A percentile compares a stretch with the other conserved stretches of the same genome.
phyloP scores from a whole-genome alignment of 2,888 invertebrate genomes.

The Netelia inedita region DNA sequence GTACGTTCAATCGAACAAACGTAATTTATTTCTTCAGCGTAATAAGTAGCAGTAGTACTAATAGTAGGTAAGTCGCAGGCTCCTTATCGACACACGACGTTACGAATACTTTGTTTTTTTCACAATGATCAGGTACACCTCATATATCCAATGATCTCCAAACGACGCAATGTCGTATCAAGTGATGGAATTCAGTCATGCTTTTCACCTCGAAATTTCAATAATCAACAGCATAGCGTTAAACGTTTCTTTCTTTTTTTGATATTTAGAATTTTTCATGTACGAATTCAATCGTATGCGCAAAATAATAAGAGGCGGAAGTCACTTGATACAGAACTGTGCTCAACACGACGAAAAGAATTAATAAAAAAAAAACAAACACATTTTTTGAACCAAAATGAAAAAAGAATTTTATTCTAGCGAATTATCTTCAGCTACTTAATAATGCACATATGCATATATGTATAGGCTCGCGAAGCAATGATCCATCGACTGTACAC shows the following conservation, averaged over 20 bases:
- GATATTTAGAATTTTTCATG: not conserved
- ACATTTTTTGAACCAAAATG: not conserved
- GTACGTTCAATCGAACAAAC: not conserved
- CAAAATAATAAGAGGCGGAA: conserved; percentile 21
- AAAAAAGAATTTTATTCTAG: conserved; percentile 7
- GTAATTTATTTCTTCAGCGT: conserved; percentile 21
- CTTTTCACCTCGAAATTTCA: conserved; percentile 16
- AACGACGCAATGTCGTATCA: not conserved
- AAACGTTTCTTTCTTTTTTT: not conserved
- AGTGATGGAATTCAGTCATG: conserved; percentile 26
- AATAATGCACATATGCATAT: not conserved
- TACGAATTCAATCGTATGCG: conserved; percentile 1
- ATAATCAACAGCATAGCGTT: not conserved
- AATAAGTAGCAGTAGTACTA: not conserved
- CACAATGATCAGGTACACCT: too few species aligned
- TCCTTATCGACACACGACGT: conserved; percentile 51
- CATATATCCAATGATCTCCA: conserved; percentile 1
- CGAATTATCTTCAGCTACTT: conserved; percentile 34
- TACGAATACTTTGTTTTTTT: conserved; percentile 29
- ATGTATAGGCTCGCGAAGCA: conserved; percentile 51
- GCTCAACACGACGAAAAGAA: conserved; percentile 15
- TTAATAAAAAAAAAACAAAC: not conserved
- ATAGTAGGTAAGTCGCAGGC: conserved; percentile 45
- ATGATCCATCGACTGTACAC: conserved; percentile 35
- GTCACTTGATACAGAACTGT: conserved; percentile 12